A percentile compares a stretch with the other conserved stretches of the same genome.
Conservation (phyloP, 2,797 vertebrate genomes). For the Echiichthys vipera region DNA sequence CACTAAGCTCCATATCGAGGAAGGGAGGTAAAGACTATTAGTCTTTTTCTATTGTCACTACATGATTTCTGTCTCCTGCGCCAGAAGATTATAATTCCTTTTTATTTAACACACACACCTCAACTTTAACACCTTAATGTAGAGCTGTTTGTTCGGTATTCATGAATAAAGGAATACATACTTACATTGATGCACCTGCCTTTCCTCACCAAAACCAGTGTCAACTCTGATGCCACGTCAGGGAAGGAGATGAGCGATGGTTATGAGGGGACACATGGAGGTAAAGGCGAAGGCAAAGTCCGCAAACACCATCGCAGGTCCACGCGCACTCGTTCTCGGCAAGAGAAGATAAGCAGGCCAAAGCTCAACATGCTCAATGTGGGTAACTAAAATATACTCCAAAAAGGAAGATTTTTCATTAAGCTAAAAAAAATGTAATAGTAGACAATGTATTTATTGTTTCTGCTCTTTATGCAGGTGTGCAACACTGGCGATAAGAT, state of each 20-base stretch:
- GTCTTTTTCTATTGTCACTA: not conserved
- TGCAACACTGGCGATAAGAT: slow-evolving; percentile 98
- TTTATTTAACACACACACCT: not conserved
- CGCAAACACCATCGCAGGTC: slow-evolving; percentile 94
- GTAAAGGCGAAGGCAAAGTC: slow-evolving; percentile 89
- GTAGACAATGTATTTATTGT: not conserved
- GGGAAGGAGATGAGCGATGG: slow-evolving; percentile 96
- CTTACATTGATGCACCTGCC: not conserved
- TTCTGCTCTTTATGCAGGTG: slow-evolving; percentile 82
- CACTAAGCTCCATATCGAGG: not conserved
- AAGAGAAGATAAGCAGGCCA: slow-evolving; percentile 91
- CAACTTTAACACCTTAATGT: not conserved
- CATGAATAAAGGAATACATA: not conserved
- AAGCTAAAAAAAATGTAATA: too few species aligned
- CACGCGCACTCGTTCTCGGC: slow-evolving; percentile 91
- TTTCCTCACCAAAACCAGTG: slow-evolving; percentile 64
- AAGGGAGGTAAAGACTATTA: slow-evolving; percentile 1
- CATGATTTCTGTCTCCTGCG: not conserved
- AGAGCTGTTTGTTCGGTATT: not conserved
- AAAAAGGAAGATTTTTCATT: not conserved
- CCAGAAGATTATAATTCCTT: not conserved
- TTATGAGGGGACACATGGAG: slow-evolving; percentile 88
- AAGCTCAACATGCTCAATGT: slow-evolving; percentile 97
- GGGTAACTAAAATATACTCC: slow-evolving; percentile 67
- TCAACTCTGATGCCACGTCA: slow-evolving; percentile 91